A percentile compares a stretch with the other conserved stretches of the same genome.
Evolutionary conservation across 2,888 invertebrate genomes (phyloP).

Genomic region (Apodemia hepburni): DNA sequence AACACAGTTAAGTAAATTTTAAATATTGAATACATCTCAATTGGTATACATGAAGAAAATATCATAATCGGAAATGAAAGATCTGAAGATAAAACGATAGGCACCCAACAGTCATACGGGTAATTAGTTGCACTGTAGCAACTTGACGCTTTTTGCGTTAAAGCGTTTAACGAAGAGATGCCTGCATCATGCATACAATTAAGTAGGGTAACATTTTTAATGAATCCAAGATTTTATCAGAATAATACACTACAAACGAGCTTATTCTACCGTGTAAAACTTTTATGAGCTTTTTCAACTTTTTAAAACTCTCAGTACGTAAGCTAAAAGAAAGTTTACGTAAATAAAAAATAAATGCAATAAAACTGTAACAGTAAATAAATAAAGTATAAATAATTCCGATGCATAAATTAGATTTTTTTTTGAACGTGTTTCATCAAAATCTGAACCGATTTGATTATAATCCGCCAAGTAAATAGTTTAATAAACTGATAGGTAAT

Average conservation of each 20-base stretch:
- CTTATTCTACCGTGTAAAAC: no score
- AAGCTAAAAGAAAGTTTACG: no score
- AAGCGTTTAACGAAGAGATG: conserved; percentile 39
- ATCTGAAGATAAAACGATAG: conserved; percentile 64
- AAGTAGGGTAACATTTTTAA: conserved; percentile 16
- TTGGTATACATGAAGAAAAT: conserved; percentile 14
- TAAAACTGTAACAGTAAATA: no score
- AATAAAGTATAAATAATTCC: no score
- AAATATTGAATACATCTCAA: conserved; percentile 10
- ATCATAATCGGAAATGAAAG: conserved; percentile 22
- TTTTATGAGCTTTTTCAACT: no score
- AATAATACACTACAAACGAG: not conserved
- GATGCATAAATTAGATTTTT: no score
- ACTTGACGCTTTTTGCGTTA: conserved; percentile 5
- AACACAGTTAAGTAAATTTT: not conserved
- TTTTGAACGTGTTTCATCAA: no score
- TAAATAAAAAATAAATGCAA: no score
- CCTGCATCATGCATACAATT: conserved; percentile 48
- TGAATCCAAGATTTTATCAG: conserved; percentile 15
- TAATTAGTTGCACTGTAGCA: conserved; percentile 49
- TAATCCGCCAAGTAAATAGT: no score
- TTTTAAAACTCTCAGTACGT: no score
- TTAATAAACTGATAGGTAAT: no score
- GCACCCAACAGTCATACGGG: conserved; percentile 70
- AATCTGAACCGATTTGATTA: no score